Conservation (phyloP, 2,888 invertebrate species). For the Tolmerus cingulatus region DNA sequence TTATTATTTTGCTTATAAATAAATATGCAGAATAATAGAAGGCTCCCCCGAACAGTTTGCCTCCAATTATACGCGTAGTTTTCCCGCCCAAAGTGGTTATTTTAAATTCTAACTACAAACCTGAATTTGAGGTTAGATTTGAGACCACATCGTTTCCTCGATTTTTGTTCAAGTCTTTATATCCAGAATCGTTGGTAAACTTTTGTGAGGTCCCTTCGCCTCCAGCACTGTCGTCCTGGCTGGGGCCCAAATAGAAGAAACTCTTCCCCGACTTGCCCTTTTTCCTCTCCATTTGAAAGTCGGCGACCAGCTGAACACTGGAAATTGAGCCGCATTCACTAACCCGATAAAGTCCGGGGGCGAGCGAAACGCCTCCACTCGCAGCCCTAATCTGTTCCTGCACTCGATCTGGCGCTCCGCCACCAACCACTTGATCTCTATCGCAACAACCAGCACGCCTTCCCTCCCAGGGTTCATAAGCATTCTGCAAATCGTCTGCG, state of each 20-base stretch:
- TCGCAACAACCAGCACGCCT: neutral
- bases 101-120: neutral
- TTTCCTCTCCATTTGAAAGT: constrained; percentile 1
- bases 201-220: constrained; percentile 16
- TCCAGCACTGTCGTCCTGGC: neutral
- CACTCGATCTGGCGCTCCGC: neutral
- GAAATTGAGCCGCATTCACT: neutral
- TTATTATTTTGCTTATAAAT: neutral
- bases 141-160: constrained; percentile 25
- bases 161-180: constrained; percentile 37
- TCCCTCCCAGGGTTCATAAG: neutral
- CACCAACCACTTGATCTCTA: neutral
- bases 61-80: neutral
- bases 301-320: neutral
- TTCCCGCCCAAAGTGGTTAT: neutral
- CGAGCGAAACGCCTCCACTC: neutral
- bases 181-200: neutral
- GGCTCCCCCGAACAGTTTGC: neutral
- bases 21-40: neutral
- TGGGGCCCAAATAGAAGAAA: neutral
- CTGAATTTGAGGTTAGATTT: constrained; percentile 41
- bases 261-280: neutral
- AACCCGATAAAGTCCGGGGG: neutral
- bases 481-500: constrained; percentile 14
- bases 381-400: neutral